Conservation (phyloP, 2,888 invertebrate genomes). For the Ephialtes manifestator region DNA sequence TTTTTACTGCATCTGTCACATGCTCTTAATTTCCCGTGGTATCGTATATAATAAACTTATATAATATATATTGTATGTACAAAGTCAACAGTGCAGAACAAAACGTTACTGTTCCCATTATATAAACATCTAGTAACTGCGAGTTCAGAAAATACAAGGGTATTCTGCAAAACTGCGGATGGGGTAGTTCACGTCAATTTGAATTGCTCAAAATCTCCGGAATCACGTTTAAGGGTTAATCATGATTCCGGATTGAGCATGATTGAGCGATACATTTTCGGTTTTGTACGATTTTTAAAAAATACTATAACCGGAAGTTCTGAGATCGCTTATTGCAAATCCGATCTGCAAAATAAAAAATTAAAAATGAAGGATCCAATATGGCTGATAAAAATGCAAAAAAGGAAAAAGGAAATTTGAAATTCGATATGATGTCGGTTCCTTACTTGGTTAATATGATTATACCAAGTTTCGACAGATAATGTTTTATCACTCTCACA, state of each 20-base stretch:
- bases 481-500: neutral
- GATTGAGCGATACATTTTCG: no score
- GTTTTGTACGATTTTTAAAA: no score
- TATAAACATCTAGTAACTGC: neutral
- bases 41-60: neutral
- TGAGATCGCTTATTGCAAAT: no score
- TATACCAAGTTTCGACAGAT: neutral
- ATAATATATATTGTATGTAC: neutral
- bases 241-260: no score
- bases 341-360: no score
- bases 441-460: neutral
- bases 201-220: no score
- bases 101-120: neutral
- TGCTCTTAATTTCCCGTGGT: neutral
- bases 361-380: no score
- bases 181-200: no score
- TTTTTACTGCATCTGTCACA: neutral
- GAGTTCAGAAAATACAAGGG: conserved; percentile 7
- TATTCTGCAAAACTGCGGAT: neutral
- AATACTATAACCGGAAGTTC: no score
- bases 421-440: neutral
- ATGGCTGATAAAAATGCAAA: no score
- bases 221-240: no score
- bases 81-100: neutral
- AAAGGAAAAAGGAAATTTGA: neutral